A percentile compares a stretch with the other conserved stretches of the same genome.
These are phyloP conservation scores for Scaptomyza reducta DNA, from an alignment of 2,888 invertebrate genomes.

Conservation along the genomic window DNA sequence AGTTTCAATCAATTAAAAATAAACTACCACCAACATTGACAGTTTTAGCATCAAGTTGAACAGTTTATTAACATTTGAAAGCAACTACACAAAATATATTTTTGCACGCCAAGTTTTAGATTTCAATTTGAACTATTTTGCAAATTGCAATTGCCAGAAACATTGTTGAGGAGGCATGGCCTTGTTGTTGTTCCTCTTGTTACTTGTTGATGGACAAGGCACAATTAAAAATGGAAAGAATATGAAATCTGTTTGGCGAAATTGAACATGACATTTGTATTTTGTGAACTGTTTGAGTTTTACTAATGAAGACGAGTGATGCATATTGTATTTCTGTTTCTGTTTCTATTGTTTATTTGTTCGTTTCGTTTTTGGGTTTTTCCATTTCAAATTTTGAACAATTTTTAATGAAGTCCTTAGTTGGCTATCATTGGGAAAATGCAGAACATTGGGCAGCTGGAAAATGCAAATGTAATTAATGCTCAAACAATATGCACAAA, in stretches of 20 bases:
- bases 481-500: too few species aligned
- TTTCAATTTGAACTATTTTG: neutral
- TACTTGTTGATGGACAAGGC: slow-evolving; percentile 53
- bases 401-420: slow-evolving; percentile 7
- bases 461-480: slow-evolving; percentile 27
- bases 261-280: slow-evolving; percentile 66
- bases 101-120: neutral
- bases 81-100: too few species aligned
- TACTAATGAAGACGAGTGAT: slow-evolving; percentile 56
- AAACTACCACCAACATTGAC: neutral
- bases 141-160: slow-evolving; percentile 18
- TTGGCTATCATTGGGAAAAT: slow-evolving; percentile 30
- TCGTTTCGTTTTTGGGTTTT: slow-evolving; percentile 6
- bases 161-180: slow-evolving; percentile 4
- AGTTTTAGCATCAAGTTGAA: neutral
- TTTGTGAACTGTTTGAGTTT: slow-evolving; percentile 24
- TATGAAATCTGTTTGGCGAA: slow-evolving; percentile 55
- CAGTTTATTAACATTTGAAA: too few species aligned
- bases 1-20: neutral
- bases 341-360: slow-evolving; percentile 17
- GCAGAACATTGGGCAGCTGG: neutral
- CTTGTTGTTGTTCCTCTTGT: slow-evolving; percentile 3
- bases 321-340: slow-evolving; percentile 42
- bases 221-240: slow-evolving; percentile 48
- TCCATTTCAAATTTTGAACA: slow-evolving; percentile 16